Percentiles rank a stretch among this genome's conserved stretches.
Evolutionary conservation across 2,797 vertebrate genomes (phyloP).

Genomic region (Micromesistius poutassou): DNA sequence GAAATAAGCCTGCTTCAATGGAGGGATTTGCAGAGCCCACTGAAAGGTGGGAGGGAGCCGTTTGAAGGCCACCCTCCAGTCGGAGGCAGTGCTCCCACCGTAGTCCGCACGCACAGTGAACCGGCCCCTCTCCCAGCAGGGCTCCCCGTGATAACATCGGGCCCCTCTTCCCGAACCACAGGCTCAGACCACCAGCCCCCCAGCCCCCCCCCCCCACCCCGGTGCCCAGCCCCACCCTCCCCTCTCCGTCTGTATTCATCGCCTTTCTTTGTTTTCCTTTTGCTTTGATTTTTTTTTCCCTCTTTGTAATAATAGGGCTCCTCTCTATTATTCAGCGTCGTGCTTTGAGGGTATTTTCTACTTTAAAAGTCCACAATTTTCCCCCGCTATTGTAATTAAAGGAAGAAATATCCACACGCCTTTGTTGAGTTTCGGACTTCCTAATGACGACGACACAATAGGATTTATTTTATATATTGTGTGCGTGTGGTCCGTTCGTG

Average conservation of each 20-base stretch:
- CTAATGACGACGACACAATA: not conserved
- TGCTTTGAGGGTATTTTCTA: not conserved
- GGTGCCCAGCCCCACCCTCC: not conserved
- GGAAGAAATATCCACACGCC: not conserved
- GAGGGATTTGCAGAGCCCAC: slow-evolving; percentile 74
- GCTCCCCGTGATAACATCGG: not conserved
- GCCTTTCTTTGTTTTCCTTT: not conserved
- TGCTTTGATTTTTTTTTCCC: not conserved
- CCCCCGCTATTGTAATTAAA: not conserved
- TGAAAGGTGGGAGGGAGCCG: slow-evolving; percentile 70
- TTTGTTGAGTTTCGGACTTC: not conserved
- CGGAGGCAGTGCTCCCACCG: slow-evolving; percentile 23
- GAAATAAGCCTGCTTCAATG: slow-evolving; percentile 76
- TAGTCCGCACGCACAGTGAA: not conserved
- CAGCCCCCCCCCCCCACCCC: not conserved
- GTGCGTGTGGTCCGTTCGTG: not conserved
- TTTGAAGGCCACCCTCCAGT: slow-evolving; percentile 58
- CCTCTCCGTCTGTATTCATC: not conserved
- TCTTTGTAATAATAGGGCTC: not conserved
- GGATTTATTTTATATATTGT: not conserved
- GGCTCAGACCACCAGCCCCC: not conserved
- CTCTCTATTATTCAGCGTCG: not conserved
- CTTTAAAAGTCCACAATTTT: not conserved
- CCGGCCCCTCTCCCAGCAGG: not conserved
- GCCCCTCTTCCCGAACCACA: not conserved